Evolutionary conservation across 2,888 invertebrate species (phyloP).

Genomic region (Temnothorax ravouxi): DNA sequence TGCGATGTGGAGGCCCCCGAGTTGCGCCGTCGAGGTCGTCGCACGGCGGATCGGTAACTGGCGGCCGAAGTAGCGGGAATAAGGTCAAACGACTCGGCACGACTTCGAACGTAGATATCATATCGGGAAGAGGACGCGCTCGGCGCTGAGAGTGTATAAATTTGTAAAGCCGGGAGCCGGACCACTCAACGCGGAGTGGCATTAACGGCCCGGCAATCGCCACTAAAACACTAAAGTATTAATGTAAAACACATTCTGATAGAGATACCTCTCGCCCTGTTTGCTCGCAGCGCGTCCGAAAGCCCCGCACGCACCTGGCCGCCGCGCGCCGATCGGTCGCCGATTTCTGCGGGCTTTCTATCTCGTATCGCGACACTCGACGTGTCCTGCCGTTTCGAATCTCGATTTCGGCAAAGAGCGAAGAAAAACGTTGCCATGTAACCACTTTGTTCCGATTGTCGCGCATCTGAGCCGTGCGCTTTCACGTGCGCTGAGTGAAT

Average conservation of each 20-base stretch:
- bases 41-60: slow-evolving; percentile 62
- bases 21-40: slow-evolving; percentile 65
- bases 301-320: slow-evolving; percentile 19
- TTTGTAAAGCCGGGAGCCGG: slow-evolving; percentile 84
- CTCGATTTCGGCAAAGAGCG: slow-evolving; percentile 31
- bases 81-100: slow-evolving; percentile 74
- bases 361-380: slow-evolving; percentile 42
- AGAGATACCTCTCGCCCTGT: slow-evolving; percentile 82
- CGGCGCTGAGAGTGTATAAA: slow-evolving; percentile 83
- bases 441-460: slow-evolving; percentile 29
- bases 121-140: slow-evolving; percentile 79
- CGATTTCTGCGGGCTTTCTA: slow-evolving; percentile 62
- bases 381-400: slow-evolving; percentile 28
- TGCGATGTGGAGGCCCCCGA: slow-evolving; percentile 19
- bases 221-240: slow-evolving; percentile 85
- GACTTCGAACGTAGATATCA: slow-evolving; percentile 80
- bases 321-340: slow-evolving; percentile 9
- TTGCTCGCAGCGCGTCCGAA: slow-evolving; percentile 43
- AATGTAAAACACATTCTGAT: slow-evolving; percentile 86
- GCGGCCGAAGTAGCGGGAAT: slow-evolving; percentile 65
- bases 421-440: slow-evolving; percentile 5
- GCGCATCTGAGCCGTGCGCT: neutral
- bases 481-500: slow-evolving; percentile 16
- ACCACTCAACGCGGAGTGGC: slow-evolving; percentile 83
- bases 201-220: slow-evolving; percentile 85